Conservation (phyloP, 2,113 vertebrate genomes). For the Channa argus region DNA sequence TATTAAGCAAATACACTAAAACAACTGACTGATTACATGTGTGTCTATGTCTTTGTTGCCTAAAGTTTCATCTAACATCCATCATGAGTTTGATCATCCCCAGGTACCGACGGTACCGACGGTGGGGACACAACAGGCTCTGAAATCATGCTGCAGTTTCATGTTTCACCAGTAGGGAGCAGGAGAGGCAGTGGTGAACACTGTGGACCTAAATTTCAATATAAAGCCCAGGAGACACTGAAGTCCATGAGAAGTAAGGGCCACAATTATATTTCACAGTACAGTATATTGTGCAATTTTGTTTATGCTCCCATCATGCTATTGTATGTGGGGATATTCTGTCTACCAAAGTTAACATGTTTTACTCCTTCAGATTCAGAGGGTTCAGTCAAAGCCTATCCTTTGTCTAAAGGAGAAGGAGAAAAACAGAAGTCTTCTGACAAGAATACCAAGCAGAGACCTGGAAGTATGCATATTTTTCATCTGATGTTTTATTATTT, state of each 20-base stretch:
- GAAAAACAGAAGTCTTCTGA: not conserved
- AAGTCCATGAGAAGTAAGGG: constrained; percentile 56
- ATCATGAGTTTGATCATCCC: not conserved
- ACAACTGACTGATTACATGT: too few species aligned
- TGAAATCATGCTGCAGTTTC: constrained; percentile 40
- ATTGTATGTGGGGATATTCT: not conserved
- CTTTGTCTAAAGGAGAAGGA: too few species aligned
- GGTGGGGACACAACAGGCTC: constrained; percentile 45
- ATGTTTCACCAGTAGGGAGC: constrained; percentile 37
- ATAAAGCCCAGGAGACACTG: constrained; percentile 7
- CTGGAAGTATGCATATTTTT: constrained; percentile 36
- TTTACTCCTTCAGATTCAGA: constrained; percentile 11
- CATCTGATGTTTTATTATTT: not conserved
- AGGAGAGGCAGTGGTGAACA: constrained; percentile 18
- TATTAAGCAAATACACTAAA: not conserved
- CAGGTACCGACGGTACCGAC: constrained; percentile 47
- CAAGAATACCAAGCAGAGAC: constrained; percentile 25
- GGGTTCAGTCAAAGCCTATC: constrained; percentile 7
- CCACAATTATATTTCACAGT: not conserved
- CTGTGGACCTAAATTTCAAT: constrained; percentile 8
- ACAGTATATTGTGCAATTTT: not conserved
- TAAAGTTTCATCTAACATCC: not conserved
- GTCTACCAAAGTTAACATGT: not conserved
- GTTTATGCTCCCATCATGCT: not conserved
- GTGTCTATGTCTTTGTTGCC: not conserved